A percentile compares a stretch with the other conserved stretches of the same genome.
Conservation (phyloP, 92 coral and sea anemone genomes). For the Scolanthus callimorphus region DNA sequence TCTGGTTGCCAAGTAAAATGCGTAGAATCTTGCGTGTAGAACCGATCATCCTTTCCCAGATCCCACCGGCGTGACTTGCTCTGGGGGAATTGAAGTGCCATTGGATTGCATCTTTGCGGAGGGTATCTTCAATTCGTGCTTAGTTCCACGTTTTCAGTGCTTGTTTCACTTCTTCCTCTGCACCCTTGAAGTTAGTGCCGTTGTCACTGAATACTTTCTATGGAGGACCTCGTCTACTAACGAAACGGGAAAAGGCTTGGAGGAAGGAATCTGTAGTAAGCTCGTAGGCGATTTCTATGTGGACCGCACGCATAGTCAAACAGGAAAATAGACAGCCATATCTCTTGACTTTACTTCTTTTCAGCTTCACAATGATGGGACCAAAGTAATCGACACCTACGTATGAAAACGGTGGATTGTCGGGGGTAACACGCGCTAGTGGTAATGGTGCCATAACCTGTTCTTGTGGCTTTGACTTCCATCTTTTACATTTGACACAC, state of each 20-base stretch:
- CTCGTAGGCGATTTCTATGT: slow-evolving; percentile 25
- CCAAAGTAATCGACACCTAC: slow-evolving; percentile 30
- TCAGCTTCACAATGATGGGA: slow-evolving; percentile 15
- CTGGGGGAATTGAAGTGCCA: slow-evolving; percentile 22
- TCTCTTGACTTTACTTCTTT: slow-evolving; percentile 17
- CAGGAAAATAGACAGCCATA: slow-evolving; percentile 34
- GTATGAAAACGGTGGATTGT: slow-evolving; percentile 19
- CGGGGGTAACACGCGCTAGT: slow-evolving; percentile 9
- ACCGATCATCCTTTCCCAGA: slow-evolving; percentile 16
- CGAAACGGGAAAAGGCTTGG: slow-evolving; percentile 20
- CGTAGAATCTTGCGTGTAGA: neutral
- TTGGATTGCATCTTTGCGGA: neutral
- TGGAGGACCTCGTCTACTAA: slow-evolving; percentile 28
- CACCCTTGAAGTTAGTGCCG: slow-evolving; percentile 26
- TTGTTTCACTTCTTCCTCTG: neutral
- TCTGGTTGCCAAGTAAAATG: neutral
- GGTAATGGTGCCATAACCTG: slow-evolving; percentile 22
- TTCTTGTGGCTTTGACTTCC: slow-evolving; percentile 10
- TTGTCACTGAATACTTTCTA: slow-evolving; percentile 11
- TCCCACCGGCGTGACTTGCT: slow-evolving; percentile 17
- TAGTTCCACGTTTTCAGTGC: slow-evolving; percentile 1
- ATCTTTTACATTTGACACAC: slow-evolving; percentile 16
- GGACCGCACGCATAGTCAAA: slow-evolving; percentile 46
- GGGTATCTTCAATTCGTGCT: neutral
- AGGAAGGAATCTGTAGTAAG: slow-evolving; percentile 24